Evolutionary conservation across 2,113 vertebrate species (phyloP).

Genomic region (human (Homo sapiens)): GRCh38 chr6:75841001-75841500

Average conservation of each 20-base stretch:
- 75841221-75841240: slow-evolving; percentile 98
- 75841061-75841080: background rate
- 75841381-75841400: slow-evolving; percentile 77
- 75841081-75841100: slow-evolving; percentile 11
- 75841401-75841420: background rate
- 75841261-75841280: slow-evolving; percentile 95
- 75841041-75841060: background rate
- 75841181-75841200: slow-evolving; percentile 64
- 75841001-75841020: background rate
- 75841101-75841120: background rate
- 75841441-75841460: too few relatives aligned
- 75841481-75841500: too few relatives aligned
- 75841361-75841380: slow-evolving; percentile 97
- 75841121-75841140: slow-evolving; percentile 37
- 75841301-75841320: slow-evolving; percentile 98
- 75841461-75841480: too few relatives aligned
- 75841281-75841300: slow-evolving; percentile 98
- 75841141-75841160: background rate
- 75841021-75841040: background rate
- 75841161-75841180: background rate
- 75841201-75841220: slow-evolving; percentile 88
- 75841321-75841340: slow-evolving; percentile 95
- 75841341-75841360: slow-evolving; percentile 92
- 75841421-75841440: too few relatives aligned
- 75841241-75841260: slow-evolving; percentile 99